These are phyloP conservation scores for Pionites leucogaster DNA, from an alignment of 2,113 vertebrate species.

Conservation along the genomic window DNA sequence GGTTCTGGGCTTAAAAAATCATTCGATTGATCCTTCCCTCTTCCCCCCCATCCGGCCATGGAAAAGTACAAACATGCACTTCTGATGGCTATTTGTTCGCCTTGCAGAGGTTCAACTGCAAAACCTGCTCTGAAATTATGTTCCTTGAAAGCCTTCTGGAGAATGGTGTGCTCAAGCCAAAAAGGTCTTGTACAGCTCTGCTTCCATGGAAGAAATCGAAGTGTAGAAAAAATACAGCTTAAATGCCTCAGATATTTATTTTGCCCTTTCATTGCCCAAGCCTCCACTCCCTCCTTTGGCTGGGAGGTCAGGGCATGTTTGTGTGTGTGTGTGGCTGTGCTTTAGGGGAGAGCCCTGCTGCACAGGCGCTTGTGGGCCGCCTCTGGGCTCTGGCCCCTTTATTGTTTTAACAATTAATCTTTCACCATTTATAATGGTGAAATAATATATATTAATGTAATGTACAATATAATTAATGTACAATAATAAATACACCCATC, in stretches of 20 bases:
- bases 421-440: not conserved
- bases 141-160: not conserved
- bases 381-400: not conserved
- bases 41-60: accelerated
- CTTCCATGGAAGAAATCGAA: not conserved
- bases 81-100: not conserved
- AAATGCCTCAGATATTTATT: slow-evolving; percentile 41
- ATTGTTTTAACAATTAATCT: slow-evolving; percentile 45
- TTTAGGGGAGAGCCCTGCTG: not conserved
- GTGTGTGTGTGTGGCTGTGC: not conserved
- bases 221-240: not conserved
- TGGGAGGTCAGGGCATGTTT: not conserved
- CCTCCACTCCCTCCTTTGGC: not conserved
- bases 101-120: not conserved
- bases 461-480: not conserved
- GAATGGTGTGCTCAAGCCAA: not conserved
- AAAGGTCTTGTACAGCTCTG: not conserved
- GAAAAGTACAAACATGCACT: not conserved
- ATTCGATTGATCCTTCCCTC: accelerated
- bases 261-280: not conserved
- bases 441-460: not conserved
- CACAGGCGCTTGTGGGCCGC: not conserved
- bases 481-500: not conserved
- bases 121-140: not conserved
- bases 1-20: not conserved